These are phyloP conservation scores for Mesorhabditis belari DNA, from an alignment of 2,888 invertebrate genomes.

Conservation along the genomic window DNA sequence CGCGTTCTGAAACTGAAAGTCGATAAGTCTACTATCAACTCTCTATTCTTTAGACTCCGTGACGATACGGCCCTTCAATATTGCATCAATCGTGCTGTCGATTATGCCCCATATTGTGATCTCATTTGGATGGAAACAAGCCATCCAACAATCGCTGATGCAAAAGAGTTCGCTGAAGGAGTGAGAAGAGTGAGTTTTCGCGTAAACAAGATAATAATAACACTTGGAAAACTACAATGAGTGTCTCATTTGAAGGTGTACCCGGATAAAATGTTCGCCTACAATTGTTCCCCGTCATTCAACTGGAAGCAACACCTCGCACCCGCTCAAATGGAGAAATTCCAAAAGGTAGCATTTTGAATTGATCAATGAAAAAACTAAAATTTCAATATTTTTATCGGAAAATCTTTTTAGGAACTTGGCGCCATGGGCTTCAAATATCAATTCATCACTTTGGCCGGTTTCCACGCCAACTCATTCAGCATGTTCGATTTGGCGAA, in stretches of 20 bases:
- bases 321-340: conserved; percentile 52
- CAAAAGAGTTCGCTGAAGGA: conserved; percentile 52
- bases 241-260: conserved; percentile 24
- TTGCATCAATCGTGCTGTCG: conserved; percentile 51
- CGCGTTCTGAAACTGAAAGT: too few relatives aligned
- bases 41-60: conserved; percentile 24
- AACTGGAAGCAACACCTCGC: conserved; percentile 54
- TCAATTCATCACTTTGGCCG: conserved; percentile 55
- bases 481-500: conserved; percentile 53
- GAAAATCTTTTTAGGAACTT: conserved; percentile 31
- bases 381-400: neutral
- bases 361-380: neutral
- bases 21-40: neutral
- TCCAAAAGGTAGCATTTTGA: conserved; percentile 31
- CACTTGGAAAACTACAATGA: too few relatives aligned
- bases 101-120: conserved; percentile 52
- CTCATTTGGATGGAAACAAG: conserved; percentile 55
- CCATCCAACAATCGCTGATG: conserved; percentile 52
- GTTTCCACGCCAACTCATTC: conserved; percentile 54
- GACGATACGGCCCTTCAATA: conserved; percentile 50
- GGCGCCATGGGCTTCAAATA: conserved; percentile 55
- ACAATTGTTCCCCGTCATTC: conserved; percentile 54
- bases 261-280: conserved; percentile 52
- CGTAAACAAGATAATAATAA: neutral
- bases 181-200: conserved; percentile 29